Base-by-base conservation (phyloP, 2,797 vertebrate genomes). In the Thalassophryne amazonica region DNA sequence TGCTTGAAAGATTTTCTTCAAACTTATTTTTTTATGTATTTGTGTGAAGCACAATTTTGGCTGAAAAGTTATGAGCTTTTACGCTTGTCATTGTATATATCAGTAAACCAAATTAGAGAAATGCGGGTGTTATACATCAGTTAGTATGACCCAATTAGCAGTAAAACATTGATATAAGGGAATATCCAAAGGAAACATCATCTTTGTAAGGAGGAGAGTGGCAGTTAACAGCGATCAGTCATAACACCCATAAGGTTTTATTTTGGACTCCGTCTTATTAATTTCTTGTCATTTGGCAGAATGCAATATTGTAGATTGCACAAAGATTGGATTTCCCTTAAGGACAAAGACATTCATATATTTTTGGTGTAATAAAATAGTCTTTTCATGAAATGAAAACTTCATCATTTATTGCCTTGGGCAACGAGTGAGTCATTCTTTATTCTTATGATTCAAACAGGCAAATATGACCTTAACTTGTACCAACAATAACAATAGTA, bases 121-220 rank as follows among this genome's bases (percentile, higher is more conserved):
- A n/a, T n/a, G n/a, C n/a, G 31, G 3, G 13, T 28, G 36, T 43
- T 31, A 25, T 45, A 49, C 59, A 70, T 54, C 24, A 29, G n/a
- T n/a, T 29, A 52, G 40, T 45, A 38, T 51, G 20, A 67, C 66
- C 62, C 63, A 69, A 81, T 86, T 79, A 81, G 59, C 66, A 82
- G 58, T 82, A 82, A 86, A 83, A 72, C 52, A 61, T 51, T 41
- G 37, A 37, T 52, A 53, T 36, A 73, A 70, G 51, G 45, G 54
- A 21, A 35, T 31, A 40, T 50, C 40, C 56, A 40, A 19, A 52
- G 36, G 69, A 72, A 61, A 76, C 47, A 58, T 4, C 41, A 59
- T 25, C 23, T 42, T 67, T 47, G 53, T 65, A 58, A 57, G 25
- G 29, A 22, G 22, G 3, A 36, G 42, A 37, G 22, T 28, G 19